Evolutionary conservation across 2,797 vertebrate species (phyloP).

Genomic region (Emys orbicularis): DNA sequence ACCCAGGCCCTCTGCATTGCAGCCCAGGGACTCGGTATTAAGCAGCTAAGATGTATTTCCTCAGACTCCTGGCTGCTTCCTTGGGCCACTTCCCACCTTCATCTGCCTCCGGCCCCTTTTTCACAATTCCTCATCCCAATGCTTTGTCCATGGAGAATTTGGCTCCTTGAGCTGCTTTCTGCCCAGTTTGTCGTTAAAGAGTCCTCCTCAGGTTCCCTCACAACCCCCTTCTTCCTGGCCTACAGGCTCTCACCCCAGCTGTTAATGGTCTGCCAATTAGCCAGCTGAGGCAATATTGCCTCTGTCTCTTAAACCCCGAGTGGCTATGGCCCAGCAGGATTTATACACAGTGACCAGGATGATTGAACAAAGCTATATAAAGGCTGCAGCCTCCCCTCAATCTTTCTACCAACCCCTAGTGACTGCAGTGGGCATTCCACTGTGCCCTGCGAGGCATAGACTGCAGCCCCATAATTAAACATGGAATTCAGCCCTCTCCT

Average conservation of each 20-base stretch:
- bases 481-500: neutral
- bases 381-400: neutral
- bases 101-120: neutral
- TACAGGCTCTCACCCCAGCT: neutral
- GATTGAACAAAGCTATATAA: neutral
- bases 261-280: neutral
- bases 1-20: neutral
- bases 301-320: neutral
- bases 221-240: neutral
- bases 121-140: neutral
- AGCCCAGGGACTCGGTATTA: neutral
- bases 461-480: neutral
- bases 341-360: too few species aligned
- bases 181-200: neutral
- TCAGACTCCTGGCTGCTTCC: neutral
- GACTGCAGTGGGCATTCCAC: neutral
- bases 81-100: neutral
- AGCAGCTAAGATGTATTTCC: neutral
- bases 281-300: neutral
- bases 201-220: neutral
- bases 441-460: fast-evolving
- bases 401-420: neutral
- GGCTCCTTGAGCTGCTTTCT: neutral
- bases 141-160: neutral
- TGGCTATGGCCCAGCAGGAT: neutral